Evolutionary conservation across 2,888 invertebrate species (phyloP).

Genomic region (Stenolophus ochropezus): DNA sequence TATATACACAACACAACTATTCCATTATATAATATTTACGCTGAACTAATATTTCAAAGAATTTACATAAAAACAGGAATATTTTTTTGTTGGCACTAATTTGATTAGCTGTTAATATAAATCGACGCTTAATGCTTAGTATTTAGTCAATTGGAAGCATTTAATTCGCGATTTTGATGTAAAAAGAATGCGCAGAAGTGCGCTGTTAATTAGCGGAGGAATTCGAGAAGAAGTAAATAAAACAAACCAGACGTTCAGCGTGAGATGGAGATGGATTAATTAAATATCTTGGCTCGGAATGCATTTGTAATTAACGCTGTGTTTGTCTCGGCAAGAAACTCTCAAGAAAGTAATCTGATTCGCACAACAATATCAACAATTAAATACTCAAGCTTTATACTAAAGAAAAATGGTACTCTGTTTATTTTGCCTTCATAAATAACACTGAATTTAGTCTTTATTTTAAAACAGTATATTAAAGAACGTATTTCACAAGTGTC

Average conservation of each 20-base stretch:
- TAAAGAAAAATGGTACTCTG: not conserved
- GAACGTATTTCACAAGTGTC: too few species aligned
- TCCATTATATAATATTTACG: too few species aligned
- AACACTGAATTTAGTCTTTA: too few species aligned
- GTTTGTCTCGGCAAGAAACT: not conserved
- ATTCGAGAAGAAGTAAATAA: conserved; percentile 16
- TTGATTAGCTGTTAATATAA: too few species aligned
- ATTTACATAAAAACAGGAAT: too few species aligned
- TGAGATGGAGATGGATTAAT: conserved; percentile 25
- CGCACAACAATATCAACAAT: conserved; percentile 8
- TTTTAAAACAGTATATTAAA: too few species aligned
- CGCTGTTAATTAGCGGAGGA: conserved; percentile 3
- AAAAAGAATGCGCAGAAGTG: conserved; percentile 8
- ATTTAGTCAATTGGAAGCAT: not conserved
- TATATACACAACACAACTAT: too few species aligned
- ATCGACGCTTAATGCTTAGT: too few species aligned
- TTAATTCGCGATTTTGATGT: not conserved
- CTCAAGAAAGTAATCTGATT: not conserved
- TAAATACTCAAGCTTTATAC: not conserved
- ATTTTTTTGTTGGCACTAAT: too few species aligned
- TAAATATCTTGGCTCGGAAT: conserved; percentile 27
- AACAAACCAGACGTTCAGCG: not conserved
- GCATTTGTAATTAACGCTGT: conserved; percentile 29
- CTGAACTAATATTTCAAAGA: too few species aligned
- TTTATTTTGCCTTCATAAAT: not conserved